Conservation (phyloP, 2,113 vertebrate genomes). For the Ciconia boyciana region DNA sequence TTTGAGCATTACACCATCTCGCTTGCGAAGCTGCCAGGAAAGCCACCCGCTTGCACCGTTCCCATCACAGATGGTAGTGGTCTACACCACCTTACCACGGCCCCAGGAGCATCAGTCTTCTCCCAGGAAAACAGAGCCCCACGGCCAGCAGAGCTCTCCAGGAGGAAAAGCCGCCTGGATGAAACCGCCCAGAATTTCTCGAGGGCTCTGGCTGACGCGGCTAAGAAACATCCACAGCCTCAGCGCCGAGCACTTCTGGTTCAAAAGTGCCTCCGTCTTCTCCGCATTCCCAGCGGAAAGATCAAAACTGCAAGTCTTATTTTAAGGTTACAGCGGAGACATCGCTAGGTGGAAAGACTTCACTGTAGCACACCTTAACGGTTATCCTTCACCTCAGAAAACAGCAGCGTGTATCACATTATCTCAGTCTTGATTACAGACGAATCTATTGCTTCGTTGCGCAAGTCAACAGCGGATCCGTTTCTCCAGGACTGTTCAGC, state of each 20-base stretch:
- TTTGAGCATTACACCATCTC: fast-evolving
- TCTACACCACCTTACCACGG: background rate
- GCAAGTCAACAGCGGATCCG: background rate
- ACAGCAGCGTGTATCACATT: background rate
- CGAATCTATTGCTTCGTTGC: fast-evolving
- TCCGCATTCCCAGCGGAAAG: background rate
- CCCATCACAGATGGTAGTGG: background rate
- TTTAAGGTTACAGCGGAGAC: background rate
- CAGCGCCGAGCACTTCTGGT: background rate
- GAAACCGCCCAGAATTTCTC: background rate
- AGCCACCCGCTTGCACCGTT: fast-evolving
- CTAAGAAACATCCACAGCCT: too few relatives aligned
- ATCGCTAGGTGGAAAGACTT: background rate
- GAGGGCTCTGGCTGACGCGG: fast-evolving
- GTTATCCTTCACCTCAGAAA: background rate
- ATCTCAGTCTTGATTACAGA: slow-evolving; percentile 31
- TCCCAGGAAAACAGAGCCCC: background rate
- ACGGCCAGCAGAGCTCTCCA: background rate
- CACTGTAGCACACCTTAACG: fast-evolving
- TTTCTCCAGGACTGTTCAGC: slow-evolving; percentile 49
- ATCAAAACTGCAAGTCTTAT: background rate
- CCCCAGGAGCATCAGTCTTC: fast-evolving
- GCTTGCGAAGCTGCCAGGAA: background rate
- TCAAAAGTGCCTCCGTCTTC: background rate
- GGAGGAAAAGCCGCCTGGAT: background rate